A percentile compares a stretch with the other conserved stretches of the same genome.
Evolutionary conservation across 64 coral and sea anemone species (phyloP).

Genomic region (Platygyra sinensis): DNA sequence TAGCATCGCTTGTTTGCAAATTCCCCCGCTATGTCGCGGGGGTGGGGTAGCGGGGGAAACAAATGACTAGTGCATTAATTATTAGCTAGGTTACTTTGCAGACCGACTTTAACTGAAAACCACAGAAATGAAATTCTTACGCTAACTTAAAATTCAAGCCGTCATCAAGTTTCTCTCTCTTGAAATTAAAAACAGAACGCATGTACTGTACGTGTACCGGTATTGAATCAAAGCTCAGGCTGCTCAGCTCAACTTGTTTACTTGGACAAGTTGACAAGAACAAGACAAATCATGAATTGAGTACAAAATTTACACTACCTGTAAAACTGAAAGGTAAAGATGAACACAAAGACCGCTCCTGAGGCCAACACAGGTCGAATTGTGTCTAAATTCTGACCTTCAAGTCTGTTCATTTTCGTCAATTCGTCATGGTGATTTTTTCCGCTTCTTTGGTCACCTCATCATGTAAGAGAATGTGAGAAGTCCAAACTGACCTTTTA

Average conservation of each 20-base stretch:
- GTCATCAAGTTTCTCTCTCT: no score
- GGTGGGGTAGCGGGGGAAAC: no score
- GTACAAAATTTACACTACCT: slow-evolving; percentile 17
- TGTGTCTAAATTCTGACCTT: slow-evolving; percentile 13
- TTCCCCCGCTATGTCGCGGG: no score
- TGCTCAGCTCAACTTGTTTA: background rate
- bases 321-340: slow-evolving; percentile 72
- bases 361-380: slow-evolving; percentile 57
- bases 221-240: background rate
- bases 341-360: slow-evolving; percentile 62
- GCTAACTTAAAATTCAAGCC: no score
- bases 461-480: background rate
- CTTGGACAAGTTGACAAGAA: background rate
- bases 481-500: background rate
- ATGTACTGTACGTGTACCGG: background rate
- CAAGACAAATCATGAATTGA: background rate
- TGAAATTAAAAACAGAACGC: no score
- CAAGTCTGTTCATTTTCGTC: slow-evolving; percentile 16
- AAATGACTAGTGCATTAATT: no score
- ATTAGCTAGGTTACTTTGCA: no score
- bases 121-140: no score
- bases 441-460: background rate
- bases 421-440: background rate
- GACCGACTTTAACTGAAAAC: no score
- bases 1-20: no score